Percentiles rank a stretch among this genome's conserved stretches.
Conservation (phyloP, 92 coral and sea anemone genomes). For the Parazoanthus atlanticus region DNA sequence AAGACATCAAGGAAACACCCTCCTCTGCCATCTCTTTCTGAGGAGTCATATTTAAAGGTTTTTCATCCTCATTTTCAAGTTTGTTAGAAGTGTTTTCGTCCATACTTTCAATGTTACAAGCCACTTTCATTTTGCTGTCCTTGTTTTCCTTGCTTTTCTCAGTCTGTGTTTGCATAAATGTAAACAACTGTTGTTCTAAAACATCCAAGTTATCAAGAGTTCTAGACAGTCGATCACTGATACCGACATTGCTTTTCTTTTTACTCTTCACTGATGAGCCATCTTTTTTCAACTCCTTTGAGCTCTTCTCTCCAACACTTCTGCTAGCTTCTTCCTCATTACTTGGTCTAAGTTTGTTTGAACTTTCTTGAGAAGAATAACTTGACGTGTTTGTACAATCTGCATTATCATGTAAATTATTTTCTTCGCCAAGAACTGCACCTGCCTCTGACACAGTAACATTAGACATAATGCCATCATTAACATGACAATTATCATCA, state of each 20-base stretch:
- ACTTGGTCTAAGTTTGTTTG: neutral
- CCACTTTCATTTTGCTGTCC: neutral
- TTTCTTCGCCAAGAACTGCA: neutral
- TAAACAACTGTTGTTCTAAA: slow-evolving; percentile 64
- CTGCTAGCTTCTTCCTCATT: neutral
- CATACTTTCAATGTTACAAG: neutral
- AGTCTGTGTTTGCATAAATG: slow-evolving; percentile 50
- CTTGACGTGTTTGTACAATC: neutral
- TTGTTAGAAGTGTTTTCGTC: neutral
- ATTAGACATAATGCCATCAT: neutral
- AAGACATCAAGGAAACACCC: neutral
- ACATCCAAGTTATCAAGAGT: slow-evolving; percentile 76
- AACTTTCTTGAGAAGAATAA: neutral
- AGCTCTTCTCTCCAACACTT: neutral
- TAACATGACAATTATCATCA: too few relatives aligned
- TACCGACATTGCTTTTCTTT: neutral
- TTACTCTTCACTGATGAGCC: neutral
- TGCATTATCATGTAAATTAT: neutral
- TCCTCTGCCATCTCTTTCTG: neutral
- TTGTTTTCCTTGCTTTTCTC: slow-evolving; percentile 23
- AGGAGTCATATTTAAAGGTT: neutral
- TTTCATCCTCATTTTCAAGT: neutral
- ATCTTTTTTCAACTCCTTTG: neutral
- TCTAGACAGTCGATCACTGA: slow-evolving; percentile 60
- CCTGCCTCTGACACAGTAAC: neutral